A percentile compares a stretch with the other conserved stretches of the same genome.
phyloP scores from a whole-genome alignment of 2,888 invertebrate genomes.

The Flexamia atlantica region DNA sequence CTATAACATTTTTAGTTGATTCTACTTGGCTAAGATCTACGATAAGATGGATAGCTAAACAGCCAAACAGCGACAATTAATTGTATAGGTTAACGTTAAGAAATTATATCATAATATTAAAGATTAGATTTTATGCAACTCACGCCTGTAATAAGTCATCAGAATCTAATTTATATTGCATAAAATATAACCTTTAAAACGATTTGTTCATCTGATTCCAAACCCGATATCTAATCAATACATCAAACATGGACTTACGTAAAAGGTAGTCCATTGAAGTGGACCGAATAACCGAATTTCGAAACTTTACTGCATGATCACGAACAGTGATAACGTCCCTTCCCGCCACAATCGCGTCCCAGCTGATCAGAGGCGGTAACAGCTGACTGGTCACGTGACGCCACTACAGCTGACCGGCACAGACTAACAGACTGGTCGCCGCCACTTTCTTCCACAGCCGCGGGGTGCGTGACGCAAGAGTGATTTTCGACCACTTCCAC shows the following conservation, averaged over 20 bases:
- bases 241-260: not conserved
- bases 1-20: too few species aligned
- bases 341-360: constrained; percentile 14
- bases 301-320: not conserved
- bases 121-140: too few species aligned
- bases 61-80: too few species aligned
- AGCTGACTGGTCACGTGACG: constrained; percentile 8
- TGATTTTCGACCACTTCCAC: not conserved
- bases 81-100: too few species aligned
- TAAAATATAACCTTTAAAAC: too few species aligned
- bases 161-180: too few species aligned
- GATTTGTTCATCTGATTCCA: not conserved
- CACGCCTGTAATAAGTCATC: too few species aligned
- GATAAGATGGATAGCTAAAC: too few species aligned
- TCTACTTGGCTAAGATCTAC: too few species aligned
- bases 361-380: constrained; percentile 1
- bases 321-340: not conserved
- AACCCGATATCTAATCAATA: not conserved
- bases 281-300: not conserved
- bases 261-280: constrained; percentile 19
- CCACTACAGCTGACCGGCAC: not conserved
- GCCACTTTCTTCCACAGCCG: constrained; percentile 22
- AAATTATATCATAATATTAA: too few species aligned
- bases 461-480: not conserved
- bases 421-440: constrained; percentile 7